A percentile compares a stretch with the other conserved stretches of the same genome.
phyloP scores from a whole-genome alignment of 2,888 invertebrate genomes.

The Bellardia bayeri region DNA sequence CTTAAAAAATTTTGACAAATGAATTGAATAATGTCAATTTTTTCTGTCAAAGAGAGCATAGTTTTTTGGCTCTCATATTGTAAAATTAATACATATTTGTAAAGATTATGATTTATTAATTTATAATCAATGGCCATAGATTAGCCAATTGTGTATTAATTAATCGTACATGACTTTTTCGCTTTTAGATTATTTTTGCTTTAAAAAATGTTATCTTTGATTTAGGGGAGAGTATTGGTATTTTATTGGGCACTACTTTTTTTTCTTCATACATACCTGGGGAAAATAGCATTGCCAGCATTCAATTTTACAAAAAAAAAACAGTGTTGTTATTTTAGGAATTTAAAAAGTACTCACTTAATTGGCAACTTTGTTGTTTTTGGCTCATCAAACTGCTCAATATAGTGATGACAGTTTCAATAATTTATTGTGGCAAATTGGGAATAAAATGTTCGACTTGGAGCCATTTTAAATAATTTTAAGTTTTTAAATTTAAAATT shows the following conservation, averaged over 20 bases:
- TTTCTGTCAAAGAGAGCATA: slow-evolving; percentile 13
- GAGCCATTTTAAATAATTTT: too few relatives aligned
- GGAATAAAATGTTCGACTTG: too few relatives aligned
- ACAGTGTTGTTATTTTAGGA: not conserved
- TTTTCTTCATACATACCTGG: slow-evolving; percentile 25
- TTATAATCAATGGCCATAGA: slow-evolving; percentile 33
- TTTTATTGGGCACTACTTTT: slow-evolving; percentile 38
- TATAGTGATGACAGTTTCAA: too few relatives aligned
- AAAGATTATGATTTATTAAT: slow-evolving; percentile 19
- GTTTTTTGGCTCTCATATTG: slow-evolving; percentile 32
- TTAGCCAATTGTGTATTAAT: slow-evolving; percentile 57
- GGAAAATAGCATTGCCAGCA: not conserved
- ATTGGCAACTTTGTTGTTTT: too few relatives aligned
- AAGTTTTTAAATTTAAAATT: too few relatives aligned
- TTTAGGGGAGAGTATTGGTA: slow-evolving; percentile 47
- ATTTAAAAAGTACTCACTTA: not conserved
- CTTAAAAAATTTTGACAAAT: slow-evolving; percentile 57
- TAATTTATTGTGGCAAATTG: too few relatives aligned
- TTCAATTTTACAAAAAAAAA: not conserved
- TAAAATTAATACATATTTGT: not conserved
- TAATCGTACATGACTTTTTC: slow-evolving; percentile 38
- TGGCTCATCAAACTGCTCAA: too few relatives aligned
- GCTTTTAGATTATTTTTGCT: slow-evolving; percentile 19
- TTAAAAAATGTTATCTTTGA: slow-evolving; percentile 40
- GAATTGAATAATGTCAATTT: slow-evolving; percentile 49